These are phyloP conservation scores for Sarcophaga peregrina DNA, from an alignment of 1,140 invertebrate genomes.

Conservation along the genomic window DNA sequence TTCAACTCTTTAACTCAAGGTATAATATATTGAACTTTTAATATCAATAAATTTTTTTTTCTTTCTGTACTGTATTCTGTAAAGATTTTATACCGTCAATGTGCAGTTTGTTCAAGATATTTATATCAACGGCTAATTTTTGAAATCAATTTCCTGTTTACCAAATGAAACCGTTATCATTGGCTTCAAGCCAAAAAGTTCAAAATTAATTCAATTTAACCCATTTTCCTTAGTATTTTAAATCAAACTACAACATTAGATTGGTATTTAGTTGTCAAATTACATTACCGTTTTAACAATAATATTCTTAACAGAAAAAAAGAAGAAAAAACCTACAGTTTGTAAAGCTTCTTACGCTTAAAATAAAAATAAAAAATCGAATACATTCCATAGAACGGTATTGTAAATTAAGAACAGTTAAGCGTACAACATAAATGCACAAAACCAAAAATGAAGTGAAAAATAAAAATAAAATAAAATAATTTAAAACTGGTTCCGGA, in stretches of 20 bases:
- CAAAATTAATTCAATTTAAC: not conserved
- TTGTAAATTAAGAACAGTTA: constrained; percentile 40
- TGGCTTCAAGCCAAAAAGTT: not conserved
- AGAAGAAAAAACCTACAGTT: not conserved
- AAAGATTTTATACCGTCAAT: too few relatives aligned
- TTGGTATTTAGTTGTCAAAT: too few relatives aligned
- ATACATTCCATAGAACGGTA: constrained; percentile 33
- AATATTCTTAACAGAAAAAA: constrained; percentile 1
- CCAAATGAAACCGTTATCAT: not conserved
- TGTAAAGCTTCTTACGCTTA: not conserved
- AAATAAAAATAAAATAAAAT: not conserved
- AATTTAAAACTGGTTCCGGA: constrained; percentile 31
- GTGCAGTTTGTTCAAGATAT: too few relatives aligned
- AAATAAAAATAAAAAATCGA: constrained; percentile 12
- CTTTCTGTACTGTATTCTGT: too few relatives aligned
- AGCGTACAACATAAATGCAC: constrained; percentile 21
- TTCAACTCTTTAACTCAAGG: too few relatives aligned
- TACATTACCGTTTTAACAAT: not conserved
- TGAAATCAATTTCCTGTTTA: not conserved
- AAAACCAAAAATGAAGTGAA: not conserved
- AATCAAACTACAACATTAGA: too few relatives aligned
- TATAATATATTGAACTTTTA: too few relatives aligned
- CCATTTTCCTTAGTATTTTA: not conserved
- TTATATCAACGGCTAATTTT: too few relatives aligned
- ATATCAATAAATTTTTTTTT: too few relatives aligned